Conservation (phyloP, 2,797 vertebrate species). For the Chaenodraco wilsoni region DNA sequence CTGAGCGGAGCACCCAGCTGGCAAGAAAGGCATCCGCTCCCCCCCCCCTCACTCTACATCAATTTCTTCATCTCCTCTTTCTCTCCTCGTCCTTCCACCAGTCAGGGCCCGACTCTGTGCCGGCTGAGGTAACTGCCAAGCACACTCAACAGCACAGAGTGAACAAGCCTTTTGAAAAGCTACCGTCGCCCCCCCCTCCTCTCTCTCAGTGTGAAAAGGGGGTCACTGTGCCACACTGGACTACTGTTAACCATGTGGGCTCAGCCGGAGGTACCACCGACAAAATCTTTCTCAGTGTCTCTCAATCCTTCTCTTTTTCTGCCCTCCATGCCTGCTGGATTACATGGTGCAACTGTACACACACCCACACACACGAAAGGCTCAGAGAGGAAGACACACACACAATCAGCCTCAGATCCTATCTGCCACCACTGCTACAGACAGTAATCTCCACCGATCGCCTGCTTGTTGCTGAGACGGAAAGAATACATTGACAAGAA, state of each 20-base stretch:
- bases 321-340: slow-evolving; percentile 17
- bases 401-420: slow-evolving; percentile 21
- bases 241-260: slow-evolving; percentile 46
- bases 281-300: slow-evolving; percentile 41
- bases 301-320: slow-evolving; percentile 34
- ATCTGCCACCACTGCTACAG: slow-evolving; percentile 17
- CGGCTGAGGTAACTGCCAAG: slow-evolving; percentile 58
- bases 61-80: slow-evolving; percentile 35
- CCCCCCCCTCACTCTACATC: slow-evolving; percentile 22
- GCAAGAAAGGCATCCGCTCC: slow-evolving; percentile 35
- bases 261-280: slow-evolving; percentile 31
- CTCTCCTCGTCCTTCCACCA: slow-evolving; percentile 34
- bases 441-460: slow-evolving; percentile 22
- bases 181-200: slow-evolving; percentile 7
- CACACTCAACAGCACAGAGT: slow-evolving; percentile 46
- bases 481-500: background rate
- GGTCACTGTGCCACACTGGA: slow-evolving; percentile 67
- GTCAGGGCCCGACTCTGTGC: slow-evolving; percentile 36
- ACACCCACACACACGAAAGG: background rate
- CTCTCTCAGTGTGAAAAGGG: slow-evolving; percentile 59
- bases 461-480: slow-evolving; percentile 6
- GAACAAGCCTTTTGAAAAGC: slow-evolving; percentile 56
- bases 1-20: slow-evolving; percentile 62
- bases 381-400: slow-evolving; percentile 6
- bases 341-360: slow-evolving; percentile 7